Conservation (phyloP, 2,888 invertebrate species). For the Ametastegia equiseti region DNA sequence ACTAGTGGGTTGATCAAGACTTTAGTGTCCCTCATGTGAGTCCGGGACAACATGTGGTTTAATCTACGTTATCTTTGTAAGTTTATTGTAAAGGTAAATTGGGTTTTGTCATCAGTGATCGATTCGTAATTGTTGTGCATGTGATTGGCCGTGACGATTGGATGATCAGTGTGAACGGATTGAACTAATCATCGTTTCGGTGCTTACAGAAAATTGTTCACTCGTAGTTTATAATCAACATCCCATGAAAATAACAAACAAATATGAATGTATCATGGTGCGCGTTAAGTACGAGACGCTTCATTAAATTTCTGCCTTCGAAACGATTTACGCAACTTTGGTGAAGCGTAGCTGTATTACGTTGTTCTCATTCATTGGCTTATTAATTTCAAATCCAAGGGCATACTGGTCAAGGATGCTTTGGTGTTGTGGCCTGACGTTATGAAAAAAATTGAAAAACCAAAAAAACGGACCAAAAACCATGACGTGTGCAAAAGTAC, state of each 20-base stretch:
- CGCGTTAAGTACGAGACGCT: background rate
- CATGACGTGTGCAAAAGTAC: background rate
- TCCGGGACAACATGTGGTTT: slow-evolving; percentile 65
- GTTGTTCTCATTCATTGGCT: background rate
- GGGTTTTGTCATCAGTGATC: background rate
- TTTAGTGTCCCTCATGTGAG: slow-evolving; percentile 64
- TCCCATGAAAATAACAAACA: background rate
- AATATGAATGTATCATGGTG: background rate
- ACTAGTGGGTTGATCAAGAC: slow-evolving; percentile 64
- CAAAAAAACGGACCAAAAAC: background rate
- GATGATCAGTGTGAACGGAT: background rate
- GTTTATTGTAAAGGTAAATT: slow-evolving; percentile 52
- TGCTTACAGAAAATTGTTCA: background rate
- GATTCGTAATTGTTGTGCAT: background rate
- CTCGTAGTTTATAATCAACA: background rate
- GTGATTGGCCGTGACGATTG: background rate
- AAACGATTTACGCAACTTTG: background rate
- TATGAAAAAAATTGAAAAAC: background rate
- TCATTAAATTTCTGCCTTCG: background rate
- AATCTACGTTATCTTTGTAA: slow-evolving; percentile 66
- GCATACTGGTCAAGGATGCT: background rate
- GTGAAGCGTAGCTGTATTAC: background rate
- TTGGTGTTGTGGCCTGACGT: background rate
- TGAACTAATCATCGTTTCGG: background rate
- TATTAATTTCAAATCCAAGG: background rate